Evolutionary conservation across 2,113 vertebrate species (phyloP).

Genomic region (Aptenodytes patagonicus): DNA sequence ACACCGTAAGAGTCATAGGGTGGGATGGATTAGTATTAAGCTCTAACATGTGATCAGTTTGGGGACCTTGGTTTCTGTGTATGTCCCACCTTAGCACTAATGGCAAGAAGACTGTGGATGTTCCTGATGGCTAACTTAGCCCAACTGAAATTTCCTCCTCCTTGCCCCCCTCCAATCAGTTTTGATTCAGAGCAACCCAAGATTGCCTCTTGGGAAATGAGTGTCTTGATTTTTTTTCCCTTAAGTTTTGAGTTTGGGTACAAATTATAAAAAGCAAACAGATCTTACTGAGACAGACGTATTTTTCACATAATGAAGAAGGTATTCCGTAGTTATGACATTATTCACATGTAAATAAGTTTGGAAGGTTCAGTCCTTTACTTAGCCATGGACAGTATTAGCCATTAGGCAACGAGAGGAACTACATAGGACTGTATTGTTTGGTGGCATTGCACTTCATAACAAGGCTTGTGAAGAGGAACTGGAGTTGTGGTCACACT

Average conservation of each 20-base stretch:
- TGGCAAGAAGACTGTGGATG: background rate
- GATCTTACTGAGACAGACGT: background rate
- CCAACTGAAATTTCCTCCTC: background rate
- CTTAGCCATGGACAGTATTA: background rate
- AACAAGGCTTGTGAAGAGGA: background rate
- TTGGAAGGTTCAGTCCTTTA: background rate
- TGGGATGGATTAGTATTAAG: background rate
- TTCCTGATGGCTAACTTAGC: background rate
- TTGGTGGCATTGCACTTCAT: background rate
- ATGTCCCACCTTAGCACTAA: background rate
- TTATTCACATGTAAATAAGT: background rate
- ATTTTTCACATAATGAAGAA: background rate
- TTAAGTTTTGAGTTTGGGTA: background rate
- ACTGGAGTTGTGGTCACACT: background rate
- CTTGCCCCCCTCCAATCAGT: background rate
- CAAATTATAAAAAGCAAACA: background rate
- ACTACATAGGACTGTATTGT: background rate
- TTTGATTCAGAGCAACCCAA: background rate
- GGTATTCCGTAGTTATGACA: background rate
- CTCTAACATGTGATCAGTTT: background rate
- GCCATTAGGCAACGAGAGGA: background rate
- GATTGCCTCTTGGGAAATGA: background rate
- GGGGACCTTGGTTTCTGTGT: background rate
- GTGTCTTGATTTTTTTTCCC: background rate
- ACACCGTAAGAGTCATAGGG: accelerated